These are phyloP conservation scores for Acanthosepion esculentum DNA, from an alignment of 2,888 invertebrate genomes.

Conservation along the genomic window DNA sequence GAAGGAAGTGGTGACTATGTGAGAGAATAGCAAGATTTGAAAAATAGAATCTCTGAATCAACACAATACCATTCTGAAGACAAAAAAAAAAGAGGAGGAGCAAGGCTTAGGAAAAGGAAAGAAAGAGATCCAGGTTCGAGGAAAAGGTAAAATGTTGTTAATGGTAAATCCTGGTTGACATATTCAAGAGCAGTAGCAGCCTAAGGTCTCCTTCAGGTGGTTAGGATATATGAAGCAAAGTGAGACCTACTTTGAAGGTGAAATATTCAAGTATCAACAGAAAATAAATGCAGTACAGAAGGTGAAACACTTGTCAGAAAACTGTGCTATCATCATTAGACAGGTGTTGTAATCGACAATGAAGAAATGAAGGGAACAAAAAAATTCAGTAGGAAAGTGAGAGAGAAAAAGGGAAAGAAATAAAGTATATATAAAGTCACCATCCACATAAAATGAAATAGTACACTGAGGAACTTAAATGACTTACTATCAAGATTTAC, in stretches of 20 bases:
- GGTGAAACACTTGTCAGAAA: background rate
- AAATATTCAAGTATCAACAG: constrained; percentile 33
- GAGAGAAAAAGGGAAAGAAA: background rate
- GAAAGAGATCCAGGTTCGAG: background rate
- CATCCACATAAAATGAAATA: background rate
- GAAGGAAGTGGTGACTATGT: background rate
- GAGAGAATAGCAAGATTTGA: background rate
- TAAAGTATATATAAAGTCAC: background rate
- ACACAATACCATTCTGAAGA: background rate
- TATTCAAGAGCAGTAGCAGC: too few relatives aligned
- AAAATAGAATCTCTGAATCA: background rate
- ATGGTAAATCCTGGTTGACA: constrained; percentile 2
- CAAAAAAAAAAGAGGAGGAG: background rate
- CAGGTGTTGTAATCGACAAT: background rate
- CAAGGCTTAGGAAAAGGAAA: background rate
- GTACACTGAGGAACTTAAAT: background rate
- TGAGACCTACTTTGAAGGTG: background rate
- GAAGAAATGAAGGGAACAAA: background rate
- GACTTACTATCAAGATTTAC: too few relatives aligned
- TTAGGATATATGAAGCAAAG: background rate
- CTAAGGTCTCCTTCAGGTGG: background rate
- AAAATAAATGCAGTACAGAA: background rate
- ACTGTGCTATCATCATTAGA: background rate
- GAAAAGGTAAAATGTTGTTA: constrained; percentile 12
- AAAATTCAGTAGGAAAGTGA: background rate